Conservation (phyloP, 1,140 invertebrate genomes). For the Formica exsecta region DNA sequence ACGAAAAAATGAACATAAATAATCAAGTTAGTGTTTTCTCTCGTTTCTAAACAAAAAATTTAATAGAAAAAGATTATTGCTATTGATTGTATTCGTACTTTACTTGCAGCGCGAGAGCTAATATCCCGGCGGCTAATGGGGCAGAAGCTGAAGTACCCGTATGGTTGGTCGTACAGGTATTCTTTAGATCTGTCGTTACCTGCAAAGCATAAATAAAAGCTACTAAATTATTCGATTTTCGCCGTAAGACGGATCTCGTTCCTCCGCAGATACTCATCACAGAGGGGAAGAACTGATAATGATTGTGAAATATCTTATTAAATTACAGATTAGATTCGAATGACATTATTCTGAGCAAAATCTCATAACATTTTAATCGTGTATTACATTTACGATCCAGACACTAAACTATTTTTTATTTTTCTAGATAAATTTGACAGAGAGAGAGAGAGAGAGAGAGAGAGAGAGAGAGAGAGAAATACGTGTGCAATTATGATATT, state of each 20-base stretch:
- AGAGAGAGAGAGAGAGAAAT: no score
- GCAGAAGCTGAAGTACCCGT: slow-evolving; percentile 95
- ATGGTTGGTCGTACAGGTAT: slow-evolving; percentile 92
- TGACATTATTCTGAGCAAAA: background rate
- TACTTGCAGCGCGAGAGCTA: slow-evolving; percentile 93
- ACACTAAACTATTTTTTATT: background rate
- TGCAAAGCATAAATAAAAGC: slow-evolving; percentile 78
- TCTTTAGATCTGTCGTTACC: slow-evolving; percentile 93
- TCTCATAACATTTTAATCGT: background rate
- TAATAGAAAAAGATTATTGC: background rate
- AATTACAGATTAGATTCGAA: background rate
- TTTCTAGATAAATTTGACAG: background rate
- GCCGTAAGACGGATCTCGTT: background rate
- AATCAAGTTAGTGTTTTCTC: slow-evolving; percentile 37
- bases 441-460: background rate
- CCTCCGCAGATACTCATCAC: background rate
- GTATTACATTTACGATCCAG: background rate
- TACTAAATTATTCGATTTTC: slow-evolving; percentile 48
- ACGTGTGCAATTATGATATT: background rate
- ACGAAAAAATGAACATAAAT: slow-evolving; percentile 20
- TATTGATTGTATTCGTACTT: slow-evolving; percentile 88
- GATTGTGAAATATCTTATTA: background rate
- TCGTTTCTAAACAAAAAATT: slow-evolving; percentile 10
- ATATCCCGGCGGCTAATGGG: slow-evolving; percentile 94
- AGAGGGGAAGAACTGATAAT: background rate